These are phyloP conservation scores for Ennomos fuscantarius DNA, from an alignment of 2,888 invertebrate species.

Conservation along the genomic window DNA sequence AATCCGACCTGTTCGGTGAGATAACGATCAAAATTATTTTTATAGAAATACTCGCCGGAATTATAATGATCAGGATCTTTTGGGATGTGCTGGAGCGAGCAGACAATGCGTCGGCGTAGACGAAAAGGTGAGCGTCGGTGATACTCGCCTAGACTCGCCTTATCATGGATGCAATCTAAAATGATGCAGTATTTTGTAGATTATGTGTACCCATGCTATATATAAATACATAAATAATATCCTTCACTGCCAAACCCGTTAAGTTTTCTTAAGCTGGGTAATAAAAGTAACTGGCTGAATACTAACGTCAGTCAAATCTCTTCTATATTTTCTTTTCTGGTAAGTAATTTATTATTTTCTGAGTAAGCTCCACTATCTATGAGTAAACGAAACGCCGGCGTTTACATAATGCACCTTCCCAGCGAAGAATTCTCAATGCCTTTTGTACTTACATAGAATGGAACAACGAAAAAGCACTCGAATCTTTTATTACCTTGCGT, in stretches of 20 bases:
- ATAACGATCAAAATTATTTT: conserved; percentile 83
- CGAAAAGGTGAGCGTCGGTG: conserved; percentile 52
- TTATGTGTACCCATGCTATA: no score
- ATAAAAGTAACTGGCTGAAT: no score
- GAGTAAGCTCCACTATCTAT: conserved; percentile 6
- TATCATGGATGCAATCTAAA: conserved; percentile 58
- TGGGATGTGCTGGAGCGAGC: conserved; percentile 78
- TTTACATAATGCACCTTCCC: conserved; percentile 62
- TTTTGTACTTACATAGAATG: conserved; percentile 68
- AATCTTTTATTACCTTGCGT: conserved; percentile 71
- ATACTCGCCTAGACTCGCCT: conserved; percentile 49
- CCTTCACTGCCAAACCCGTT: no score
- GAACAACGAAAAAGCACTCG: conserved; percentile 68
- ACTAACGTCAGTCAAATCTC: no score
- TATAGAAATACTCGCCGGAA: conserved; percentile 83
- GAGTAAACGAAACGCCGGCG: conserved; percentile 66
- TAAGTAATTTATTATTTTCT: background rate
- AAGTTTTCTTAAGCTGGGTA: no score
- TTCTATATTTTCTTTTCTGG: no score
- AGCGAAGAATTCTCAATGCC: conserved; percentile 54
- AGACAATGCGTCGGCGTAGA: conserved; percentile 82
- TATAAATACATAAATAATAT: no score
- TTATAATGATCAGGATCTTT: conserved; percentile 82
- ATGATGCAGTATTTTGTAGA: conserved; percentile 25
- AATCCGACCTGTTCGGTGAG: conserved; percentile 81